A percentile compares a stretch with the other conserved stretches of the same genome.
These are phyloP conservation scores for Gasterosteus aculeatus DNA, from an alignment of 2,113 vertebrate species.

Conservation along the genomic window DNA sequence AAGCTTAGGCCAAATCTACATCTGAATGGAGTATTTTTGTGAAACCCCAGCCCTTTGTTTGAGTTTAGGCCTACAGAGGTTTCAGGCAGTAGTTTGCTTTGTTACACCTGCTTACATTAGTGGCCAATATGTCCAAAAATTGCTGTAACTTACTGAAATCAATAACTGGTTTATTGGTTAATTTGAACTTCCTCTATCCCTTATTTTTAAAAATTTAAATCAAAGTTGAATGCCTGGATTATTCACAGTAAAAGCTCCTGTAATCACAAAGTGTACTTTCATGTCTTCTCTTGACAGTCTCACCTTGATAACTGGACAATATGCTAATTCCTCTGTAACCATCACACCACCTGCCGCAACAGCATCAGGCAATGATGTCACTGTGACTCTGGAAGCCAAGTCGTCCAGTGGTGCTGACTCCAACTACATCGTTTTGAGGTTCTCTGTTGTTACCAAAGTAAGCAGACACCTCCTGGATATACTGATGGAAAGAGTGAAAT, in stretches of 20 bases:
- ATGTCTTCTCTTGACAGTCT: constrained; percentile 60
- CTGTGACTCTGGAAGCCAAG: constrained; percentile 73
- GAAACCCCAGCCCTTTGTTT: no score
- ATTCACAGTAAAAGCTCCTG: not conserved
- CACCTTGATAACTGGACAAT: constrained; percentile 46
- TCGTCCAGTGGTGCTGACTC: constrained; percentile 54
- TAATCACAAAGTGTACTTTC: not conserved
- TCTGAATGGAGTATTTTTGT: no score
- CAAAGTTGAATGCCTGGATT: not conserved
- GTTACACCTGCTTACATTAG: not conserved
- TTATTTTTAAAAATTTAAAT: not conserved
- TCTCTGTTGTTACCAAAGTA: constrained; percentile 79
- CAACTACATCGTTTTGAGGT: constrained; percentile 73
- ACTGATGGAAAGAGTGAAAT: not conserved
- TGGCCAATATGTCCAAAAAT: not conserved
- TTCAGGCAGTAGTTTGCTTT: not conserved
- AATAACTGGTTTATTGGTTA: not conserved
- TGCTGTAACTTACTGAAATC: not conserved
- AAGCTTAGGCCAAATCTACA: no score
- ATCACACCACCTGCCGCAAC: constrained; percentile 60
- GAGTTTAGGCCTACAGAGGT: no score
- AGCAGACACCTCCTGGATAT: not conserved
- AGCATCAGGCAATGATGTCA: constrained; percentile 75
- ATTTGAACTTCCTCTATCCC: not conserved
- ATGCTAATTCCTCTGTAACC: constrained; percentile 50